phyloP scores from a whole-genome alignment of 2,797 vertebrate genomes.

The Falco novaeseelandiae region DNA sequence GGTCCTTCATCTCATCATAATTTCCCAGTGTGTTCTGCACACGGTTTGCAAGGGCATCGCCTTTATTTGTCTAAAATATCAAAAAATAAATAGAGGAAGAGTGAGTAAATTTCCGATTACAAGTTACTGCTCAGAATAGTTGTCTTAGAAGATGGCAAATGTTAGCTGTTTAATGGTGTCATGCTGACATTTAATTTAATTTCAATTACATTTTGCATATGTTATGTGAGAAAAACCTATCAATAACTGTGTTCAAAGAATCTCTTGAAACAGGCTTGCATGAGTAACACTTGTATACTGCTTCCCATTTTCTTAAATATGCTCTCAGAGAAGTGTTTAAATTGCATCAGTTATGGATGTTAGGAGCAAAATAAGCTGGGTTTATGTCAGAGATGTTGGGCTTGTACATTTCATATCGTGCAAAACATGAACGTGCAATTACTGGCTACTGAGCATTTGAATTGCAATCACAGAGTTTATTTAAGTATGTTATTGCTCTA shows the following conservation, averaged over 20 bases:
- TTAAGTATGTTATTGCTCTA: constrained; percentile 30
- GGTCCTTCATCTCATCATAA: constrained; percentile 96
- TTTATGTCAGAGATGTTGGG: constrained; percentile 29
- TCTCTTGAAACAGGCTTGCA: constrained; percentile 39
- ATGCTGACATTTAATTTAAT: constrained; percentile 71
- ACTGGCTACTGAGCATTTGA: constrained; percentile 40
- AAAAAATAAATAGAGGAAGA: constrained; percentile 36
- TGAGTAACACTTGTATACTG: constrained; percentile 40
- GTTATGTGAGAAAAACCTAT: constrained; percentile 66
- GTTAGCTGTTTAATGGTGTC: constrained; percentile 62
- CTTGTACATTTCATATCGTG: background rate
- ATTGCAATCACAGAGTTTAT: constrained; percentile 43
- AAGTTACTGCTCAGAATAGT: constrained; percentile 58
- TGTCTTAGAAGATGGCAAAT: constrained; percentile 57
- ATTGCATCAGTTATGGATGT: constrained; percentile 57
- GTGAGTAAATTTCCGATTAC: constrained; percentile 66
- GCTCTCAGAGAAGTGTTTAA: constrained; percentile 52
- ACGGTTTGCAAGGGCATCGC: constrained; percentile 90
- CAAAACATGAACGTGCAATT: constrained; percentile 4
- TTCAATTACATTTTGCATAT: constrained; percentile 68
- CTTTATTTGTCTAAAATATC: constrained; percentile 89
- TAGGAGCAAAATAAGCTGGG: constrained; percentile 31
- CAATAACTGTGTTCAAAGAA: constrained; percentile 64
- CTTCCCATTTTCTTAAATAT: constrained; percentile 58
- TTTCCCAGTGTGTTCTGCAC: constrained; percentile 94